These are phyloP conservation scores for Heliconius melpomene DNA, from an alignment of 1,140 invertebrate genomes.

Conservation along the genomic window DNA sequence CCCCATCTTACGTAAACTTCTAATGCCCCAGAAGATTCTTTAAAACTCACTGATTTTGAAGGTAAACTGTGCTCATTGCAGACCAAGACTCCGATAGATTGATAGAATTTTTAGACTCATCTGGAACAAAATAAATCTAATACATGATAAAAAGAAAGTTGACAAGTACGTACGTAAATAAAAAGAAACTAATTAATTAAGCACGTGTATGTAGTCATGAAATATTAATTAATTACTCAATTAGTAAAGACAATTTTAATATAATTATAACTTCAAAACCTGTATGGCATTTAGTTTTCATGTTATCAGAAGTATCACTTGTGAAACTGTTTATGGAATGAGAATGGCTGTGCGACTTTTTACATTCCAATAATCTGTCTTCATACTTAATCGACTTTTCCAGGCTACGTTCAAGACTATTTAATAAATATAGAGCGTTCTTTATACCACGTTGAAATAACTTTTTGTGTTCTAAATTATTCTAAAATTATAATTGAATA, in stretches of 20 bases:
- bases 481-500: neutral
- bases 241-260: neutral
- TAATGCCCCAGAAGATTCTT: neutral
- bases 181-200: too few relatives aligned
- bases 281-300: conserved; percentile 43
- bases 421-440: conserved; percentile 55
- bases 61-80: conserved; percentile 61
- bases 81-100: conserved; percentile 59
- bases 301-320: conserved; percentile 42
- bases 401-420: conserved; percentile 54
- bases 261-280: conserved; percentile 36
- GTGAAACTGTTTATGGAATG: conserved; percentile 47
- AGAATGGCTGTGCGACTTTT: conserved; percentile 48
- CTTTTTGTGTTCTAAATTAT: conserved; percentile 14
- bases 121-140: neutral
- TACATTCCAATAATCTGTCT: conserved; percentile 52
- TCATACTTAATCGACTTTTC: conserved; percentile 62
- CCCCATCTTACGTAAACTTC: neutral
- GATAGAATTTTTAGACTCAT: conserved; percentile 16
- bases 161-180: neutral
- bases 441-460: conserved; percentile 50
- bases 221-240: too few relatives aligned
- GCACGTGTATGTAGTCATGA: neutral
- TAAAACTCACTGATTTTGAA: conserved; percentile 66
- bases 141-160: neutral